These are phyloP conservation scores for Quadroppia sp. DNA, from an alignment of 2,888 invertebrate species.

Conservation along the genomic window DNA sequence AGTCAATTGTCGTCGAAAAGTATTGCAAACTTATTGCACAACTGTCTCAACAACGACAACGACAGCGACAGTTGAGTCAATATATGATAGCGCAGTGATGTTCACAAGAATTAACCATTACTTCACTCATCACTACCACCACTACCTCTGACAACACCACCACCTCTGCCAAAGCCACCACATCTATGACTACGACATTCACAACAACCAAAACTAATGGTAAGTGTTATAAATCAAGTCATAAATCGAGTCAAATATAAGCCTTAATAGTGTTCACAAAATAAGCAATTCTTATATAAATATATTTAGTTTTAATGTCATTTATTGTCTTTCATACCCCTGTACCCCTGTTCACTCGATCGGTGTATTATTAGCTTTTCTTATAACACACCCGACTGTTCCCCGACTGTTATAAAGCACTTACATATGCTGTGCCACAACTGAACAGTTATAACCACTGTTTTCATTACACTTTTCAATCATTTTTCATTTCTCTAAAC, in stretches of 20 bases:
- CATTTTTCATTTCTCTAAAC: not conserved
- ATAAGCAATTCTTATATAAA: slow-evolving; percentile 23
- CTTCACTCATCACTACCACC: not conserved
- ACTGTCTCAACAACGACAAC: not conserved
- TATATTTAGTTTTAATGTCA: slow-evolving; percentile 32
- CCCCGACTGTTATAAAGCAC: not conserved
- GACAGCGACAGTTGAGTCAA: slow-evolving; percentile 34
- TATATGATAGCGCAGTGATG: slow-evolving; percentile 3
- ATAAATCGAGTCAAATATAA: slow-evolving; percentile 28
- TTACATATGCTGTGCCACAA: not conserved
- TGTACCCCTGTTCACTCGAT: slow-evolving; percentile 1
- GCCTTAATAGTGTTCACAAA: not conserved
- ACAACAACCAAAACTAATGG: slow-evolving; percentile 28
- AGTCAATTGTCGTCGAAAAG: not conserved
- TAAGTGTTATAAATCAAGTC: slow-evolving; percentile 38
- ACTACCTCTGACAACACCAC: not conserved
- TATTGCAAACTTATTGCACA: slow-evolving; percentile 15
- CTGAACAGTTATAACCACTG: not conserved
- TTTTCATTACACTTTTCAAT: not conserved
- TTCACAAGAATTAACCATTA: slow-evolving; percentile 1
- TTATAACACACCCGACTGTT: slow-evolving; percentile 12
- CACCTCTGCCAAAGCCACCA: not conserved
- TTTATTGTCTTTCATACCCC: slow-evolving; percentile 17
- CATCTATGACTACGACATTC: slow-evolving; percentile 19
- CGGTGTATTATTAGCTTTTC: slow-evolving; percentile 21